phyloP scores from a whole-genome alignment of 2,113 vertebrate species.

The Myodes glareolus region DNA sequence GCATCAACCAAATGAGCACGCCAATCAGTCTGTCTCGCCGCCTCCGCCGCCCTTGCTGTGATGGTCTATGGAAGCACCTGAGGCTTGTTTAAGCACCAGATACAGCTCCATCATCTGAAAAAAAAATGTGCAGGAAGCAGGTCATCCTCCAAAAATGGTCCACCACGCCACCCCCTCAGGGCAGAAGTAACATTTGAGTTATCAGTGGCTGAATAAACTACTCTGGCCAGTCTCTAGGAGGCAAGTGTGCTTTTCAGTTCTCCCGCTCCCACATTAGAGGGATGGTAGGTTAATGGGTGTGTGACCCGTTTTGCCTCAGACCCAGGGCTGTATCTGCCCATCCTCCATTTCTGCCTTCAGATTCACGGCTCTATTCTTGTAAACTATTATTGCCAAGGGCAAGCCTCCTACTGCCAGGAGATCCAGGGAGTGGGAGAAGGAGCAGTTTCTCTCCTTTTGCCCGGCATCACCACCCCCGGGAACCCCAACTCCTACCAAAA shows the following conservation, averaged over 20 bases:
- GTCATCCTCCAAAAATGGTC: neutral
- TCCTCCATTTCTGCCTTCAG: neutral
- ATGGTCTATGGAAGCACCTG: neutral
- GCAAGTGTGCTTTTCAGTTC: neutral
- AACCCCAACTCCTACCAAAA: neutral
- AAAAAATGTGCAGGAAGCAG: slow-evolving; percentile 2
- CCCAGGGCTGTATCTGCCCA: neutral
- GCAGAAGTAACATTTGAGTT: neutral
- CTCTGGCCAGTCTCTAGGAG: neutral
- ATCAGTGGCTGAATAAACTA: neutral
- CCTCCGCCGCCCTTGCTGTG: neutral
- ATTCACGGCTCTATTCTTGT: neutral
- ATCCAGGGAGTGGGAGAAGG: neutral
- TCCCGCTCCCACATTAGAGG: neutral
- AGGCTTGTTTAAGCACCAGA: neutral
- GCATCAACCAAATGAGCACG: accelerated
- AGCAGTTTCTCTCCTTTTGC: neutral
- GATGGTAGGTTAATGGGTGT: neutral
- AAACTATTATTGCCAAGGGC: neutral
- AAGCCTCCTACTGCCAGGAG: neutral
- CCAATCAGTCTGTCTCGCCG: neutral
- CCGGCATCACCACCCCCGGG: neutral
- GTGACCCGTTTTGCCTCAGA: neutral
- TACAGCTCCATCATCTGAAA: neutral
- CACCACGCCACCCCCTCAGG: neutral